Evolutionary conservation across 2,113 vertebrate genomes (phyloP).

Genomic region (Pterocles burchelli): DNA sequence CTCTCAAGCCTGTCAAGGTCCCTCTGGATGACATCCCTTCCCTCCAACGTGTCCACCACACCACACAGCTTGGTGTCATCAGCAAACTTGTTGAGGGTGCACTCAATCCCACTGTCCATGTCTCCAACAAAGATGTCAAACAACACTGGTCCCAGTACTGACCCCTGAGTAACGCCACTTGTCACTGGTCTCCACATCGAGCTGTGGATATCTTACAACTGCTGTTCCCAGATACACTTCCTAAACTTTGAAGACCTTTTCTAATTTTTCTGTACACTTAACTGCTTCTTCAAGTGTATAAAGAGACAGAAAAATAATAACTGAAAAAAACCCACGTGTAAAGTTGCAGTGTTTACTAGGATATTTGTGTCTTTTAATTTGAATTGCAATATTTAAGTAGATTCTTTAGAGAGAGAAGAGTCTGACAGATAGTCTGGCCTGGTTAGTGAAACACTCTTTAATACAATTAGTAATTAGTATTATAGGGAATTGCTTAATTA

Average conservation of each 20-base stretch:
- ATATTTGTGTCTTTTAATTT: not conserved
- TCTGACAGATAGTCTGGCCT: not conserved
- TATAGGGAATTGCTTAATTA: not conserved
- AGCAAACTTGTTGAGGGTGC: too few relatives aligned
- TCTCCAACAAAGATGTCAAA: too few relatives aligned
- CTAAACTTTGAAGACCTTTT: not conserved
- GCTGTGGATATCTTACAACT: not conserved
- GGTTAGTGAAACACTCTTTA: not conserved
- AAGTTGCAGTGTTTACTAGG: not conserved
- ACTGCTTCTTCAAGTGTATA: not conserved
- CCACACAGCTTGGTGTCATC: too few relatives aligned
- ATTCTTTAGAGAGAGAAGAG: not conserved
- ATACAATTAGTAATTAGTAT: not conserved
- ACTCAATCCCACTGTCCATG: too few relatives aligned
- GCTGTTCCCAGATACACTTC: not conserved
- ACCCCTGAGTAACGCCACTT: too few relatives aligned
- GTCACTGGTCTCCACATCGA: too few relatives aligned
- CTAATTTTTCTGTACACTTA: not conserved
- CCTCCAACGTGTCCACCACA: too few relatives aligned
- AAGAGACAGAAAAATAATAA: not conserved
- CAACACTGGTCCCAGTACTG: too few relatives aligned
- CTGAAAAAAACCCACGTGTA: not conserved
- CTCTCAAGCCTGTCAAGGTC: too few relatives aligned
- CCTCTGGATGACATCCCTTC: too few relatives aligned
- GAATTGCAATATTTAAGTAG: not conserved